Evolutionary conservation across 2,797 vertebrate species (phyloP).

Genomic region (Cetoscarus ocellatus): DNA sequence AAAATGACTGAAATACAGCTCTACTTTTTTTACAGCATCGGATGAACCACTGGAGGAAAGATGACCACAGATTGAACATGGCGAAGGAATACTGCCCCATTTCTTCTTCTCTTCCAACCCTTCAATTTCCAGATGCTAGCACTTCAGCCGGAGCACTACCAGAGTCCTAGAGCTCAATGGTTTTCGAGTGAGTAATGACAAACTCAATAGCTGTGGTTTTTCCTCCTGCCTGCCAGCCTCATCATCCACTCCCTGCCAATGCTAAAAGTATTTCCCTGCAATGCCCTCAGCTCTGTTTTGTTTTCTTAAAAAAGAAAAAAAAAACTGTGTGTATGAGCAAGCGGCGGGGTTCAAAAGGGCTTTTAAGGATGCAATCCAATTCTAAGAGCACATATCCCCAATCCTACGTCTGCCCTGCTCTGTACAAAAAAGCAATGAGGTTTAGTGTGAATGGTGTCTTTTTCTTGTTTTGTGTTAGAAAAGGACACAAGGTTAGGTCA

Average conservation of each 20-base stretch:
- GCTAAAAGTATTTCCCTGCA: constrained; percentile 38
- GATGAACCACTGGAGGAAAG: background rate
- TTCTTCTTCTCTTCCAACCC: background rate
- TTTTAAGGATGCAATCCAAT: constrained; percentile 45
- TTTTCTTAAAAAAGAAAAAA: constrained; percentile 27
- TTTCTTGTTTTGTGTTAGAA: constrained; percentile 48
- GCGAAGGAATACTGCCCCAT: background rate
- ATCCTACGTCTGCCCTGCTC: constrained; percentile 27
- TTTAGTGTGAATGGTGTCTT: constrained; percentile 34
- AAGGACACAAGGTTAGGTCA: constrained; percentile 44
- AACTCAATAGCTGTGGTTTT: constrained; percentile 37
- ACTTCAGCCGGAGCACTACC: constrained; percentile 22
- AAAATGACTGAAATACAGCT: too few relatives aligned
- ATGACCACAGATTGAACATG: background rate
- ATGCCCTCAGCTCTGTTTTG: constrained; percentile 43
- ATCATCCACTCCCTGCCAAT: constrained; percentile 28
- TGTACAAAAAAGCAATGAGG: constrained; percentile 18
- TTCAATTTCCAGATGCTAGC: constrained; percentile 7
- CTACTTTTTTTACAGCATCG: background rate
- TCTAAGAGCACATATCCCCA: constrained; percentile 33
- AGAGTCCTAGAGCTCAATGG: constrained; percentile 40
- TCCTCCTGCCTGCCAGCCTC: constrained; percentile 22
- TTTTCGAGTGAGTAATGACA: constrained; percentile 47
- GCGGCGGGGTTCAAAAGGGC: constrained; percentile 45
- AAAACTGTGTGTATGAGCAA: constrained; percentile 29